Conservation (phyloP, 1,140 invertebrate species). For the Drosophila equinoxialis region DNA sequence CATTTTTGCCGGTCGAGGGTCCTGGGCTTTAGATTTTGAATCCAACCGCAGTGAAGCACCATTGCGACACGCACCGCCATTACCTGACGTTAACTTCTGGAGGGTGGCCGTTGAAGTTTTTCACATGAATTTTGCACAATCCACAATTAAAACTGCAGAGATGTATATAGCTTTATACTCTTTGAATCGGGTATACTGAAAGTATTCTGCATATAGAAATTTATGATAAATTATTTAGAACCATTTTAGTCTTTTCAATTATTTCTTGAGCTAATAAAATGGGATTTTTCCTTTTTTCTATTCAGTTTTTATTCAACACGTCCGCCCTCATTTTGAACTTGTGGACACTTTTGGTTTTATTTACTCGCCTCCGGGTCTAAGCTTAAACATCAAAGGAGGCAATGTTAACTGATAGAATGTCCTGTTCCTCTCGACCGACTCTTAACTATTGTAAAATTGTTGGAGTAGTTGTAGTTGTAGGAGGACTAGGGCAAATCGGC, state of each 20-base stretch:
- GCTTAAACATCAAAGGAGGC: conserved; percentile 39
- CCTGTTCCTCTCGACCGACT: neutral
- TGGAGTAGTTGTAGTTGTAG: neutral
- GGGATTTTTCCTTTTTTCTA: neutral
- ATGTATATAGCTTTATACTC: neutral
- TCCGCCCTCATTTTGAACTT: conserved; percentile 17
- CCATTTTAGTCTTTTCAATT: neutral
- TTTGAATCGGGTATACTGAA: neutral
- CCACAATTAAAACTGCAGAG: neutral
- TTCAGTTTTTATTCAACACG: conserved; percentile 1
- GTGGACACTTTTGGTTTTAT: conserved; percentile 38
- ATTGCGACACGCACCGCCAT: conserved; percentile 4
- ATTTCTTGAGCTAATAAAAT: conserved; percentile 3
- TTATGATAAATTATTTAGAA: neutral
- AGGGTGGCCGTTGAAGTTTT: neutral
- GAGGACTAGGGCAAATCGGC: conserved; percentile 3
- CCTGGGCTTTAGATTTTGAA: neutral
- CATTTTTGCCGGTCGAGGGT: conserved; percentile 9
- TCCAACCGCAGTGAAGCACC: conserved; percentile 15
- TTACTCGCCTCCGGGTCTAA: conserved; percentile 34
- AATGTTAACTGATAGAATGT: conserved; percentile 24
- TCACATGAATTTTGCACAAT: neutral
- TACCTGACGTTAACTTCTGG: neutral
- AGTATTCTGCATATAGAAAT: neutral
- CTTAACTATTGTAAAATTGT: conserved; percentile 49